Conservation (phyloP, 2,113 vertebrate species). For the Ranitomeya variabilis region DNA sequence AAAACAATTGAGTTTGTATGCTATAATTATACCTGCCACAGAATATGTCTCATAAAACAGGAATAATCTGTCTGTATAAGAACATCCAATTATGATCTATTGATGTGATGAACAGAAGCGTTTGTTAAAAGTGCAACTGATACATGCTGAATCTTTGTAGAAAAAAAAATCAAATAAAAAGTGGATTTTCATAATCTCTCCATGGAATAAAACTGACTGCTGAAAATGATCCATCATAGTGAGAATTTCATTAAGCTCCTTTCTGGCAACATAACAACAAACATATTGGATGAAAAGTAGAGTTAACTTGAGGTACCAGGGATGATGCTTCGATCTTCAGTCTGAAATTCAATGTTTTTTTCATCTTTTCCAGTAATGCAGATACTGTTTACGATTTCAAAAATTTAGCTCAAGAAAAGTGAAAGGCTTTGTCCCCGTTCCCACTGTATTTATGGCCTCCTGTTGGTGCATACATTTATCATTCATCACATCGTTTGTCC, state of each 20-base stretch:
- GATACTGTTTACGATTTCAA: background rate
- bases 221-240: conserved; percentile 14
- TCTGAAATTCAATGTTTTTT: background rate
- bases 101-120: background rate
- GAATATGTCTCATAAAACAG: conserved; percentile 1
- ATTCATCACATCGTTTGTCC: too few species aligned
- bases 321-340: background rate
- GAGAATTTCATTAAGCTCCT: background rate
- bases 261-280: conserved; percentile 10
- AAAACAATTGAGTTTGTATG: background rate
- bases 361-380: background rate
- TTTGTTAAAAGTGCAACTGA: conserved; percentile 49
- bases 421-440: background rate
- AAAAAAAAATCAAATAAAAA: conserved; percentile 53
- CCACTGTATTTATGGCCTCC: too few species aligned
- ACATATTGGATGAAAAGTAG: background rate
- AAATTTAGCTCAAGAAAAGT: background rate
- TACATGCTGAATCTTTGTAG: conserved; percentile 33
- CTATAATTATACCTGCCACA: background rate
- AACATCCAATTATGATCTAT: background rate
- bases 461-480: too few species aligned
- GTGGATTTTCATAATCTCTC: conserved; percentile 10
- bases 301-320: fast-evolving
- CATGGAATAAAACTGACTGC: conserved; percentile 14
- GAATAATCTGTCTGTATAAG: conserved; percentile 41